Evolutionary conservation across 2,113 vertebrate species (phyloP).

Genomic region (Urocynchramus pylzowi): DNA sequence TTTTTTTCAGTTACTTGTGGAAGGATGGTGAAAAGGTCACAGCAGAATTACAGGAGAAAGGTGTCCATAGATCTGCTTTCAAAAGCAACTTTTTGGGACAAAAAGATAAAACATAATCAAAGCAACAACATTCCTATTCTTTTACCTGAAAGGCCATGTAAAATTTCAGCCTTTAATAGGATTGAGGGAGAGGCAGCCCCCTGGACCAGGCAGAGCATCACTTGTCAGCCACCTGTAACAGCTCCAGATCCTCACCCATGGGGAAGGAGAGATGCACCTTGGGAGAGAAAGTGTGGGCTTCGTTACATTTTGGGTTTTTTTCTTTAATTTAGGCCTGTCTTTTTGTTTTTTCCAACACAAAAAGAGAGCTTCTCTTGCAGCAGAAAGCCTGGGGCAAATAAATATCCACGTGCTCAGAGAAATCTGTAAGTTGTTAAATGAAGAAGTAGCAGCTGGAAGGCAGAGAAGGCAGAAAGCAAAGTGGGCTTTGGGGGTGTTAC

Average conservation of each 20-base stretch:
- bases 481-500: background rate
- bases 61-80: background rate
- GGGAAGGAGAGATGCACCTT: fast-evolving
- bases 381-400: background rate
- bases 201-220: background rate
- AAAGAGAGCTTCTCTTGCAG: background rate
- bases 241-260: fast-evolving
- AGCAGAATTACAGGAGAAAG: background rate
- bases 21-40: slow-evolving; percentile 20
- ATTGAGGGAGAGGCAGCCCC: background rate
- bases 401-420: background rate
- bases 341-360: background rate
- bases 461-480: background rate
- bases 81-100: background rate
- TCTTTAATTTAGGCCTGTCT: background rate
- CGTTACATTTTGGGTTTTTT: background rate
- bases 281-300: fast-evolving
- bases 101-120: background rate
- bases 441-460: background rate
- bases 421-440: background rate
- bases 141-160: background rate
- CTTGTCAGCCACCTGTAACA: fast-evolving
- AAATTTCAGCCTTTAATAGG: background rate
- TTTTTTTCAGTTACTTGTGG: background rate
- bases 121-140: background rate